phyloP scores from a whole-genome alignment of 2,113 vertebrate genomes.

The Empidonax alnorum region DNA sequence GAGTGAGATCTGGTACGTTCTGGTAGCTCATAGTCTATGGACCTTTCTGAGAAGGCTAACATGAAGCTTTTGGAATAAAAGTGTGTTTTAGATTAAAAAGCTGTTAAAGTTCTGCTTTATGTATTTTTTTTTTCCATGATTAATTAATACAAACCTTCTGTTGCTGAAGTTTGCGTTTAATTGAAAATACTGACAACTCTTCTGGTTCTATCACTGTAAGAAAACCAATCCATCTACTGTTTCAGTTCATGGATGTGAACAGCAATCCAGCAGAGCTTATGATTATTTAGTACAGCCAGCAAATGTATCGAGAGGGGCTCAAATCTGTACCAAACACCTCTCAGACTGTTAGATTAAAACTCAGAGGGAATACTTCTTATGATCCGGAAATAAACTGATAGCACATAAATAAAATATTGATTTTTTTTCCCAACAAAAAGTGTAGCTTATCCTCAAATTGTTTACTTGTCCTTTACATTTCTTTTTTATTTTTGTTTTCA shows the following conservation, averaged over 20 bases:
- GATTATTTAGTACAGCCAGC: conserved; percentile 76
- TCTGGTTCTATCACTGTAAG: conserved; percentile 70
- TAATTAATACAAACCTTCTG: conserved; percentile 76
- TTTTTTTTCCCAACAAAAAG: conserved; percentile 79
- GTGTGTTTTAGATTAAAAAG: conserved; percentile 76
- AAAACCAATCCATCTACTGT: conserved; percentile 68
- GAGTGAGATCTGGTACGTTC: conserved; percentile 77
- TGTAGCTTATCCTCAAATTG: conserved; percentile 87
- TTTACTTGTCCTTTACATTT: conserved; percentile 91
- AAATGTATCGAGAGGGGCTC: conserved; percentile 70
- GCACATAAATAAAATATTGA: conserved; percentile 85
- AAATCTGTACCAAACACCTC: conserved; percentile 78
- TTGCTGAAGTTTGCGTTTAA: conserved; percentile 69
- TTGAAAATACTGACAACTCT: conserved; percentile 78
- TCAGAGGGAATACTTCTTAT: conserved; percentile 75
- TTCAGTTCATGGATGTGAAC: conserved; percentile 72
- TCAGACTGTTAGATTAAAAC: conserved; percentile 73
- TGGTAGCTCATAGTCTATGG: conserved; percentile 74
- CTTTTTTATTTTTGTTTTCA: conserved; percentile 72
- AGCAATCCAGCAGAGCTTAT: conserved; percentile 76
- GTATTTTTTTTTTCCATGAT: conserved; percentile 68
- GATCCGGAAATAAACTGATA: conserved; percentile 81
- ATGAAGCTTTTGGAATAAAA: conserved; percentile 77
- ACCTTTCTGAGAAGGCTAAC: conserved; percentile 78
- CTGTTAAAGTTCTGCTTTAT: conserved; percentile 75